A percentile compares a stretch with the other conserved stretches of the same genome.
phyloP scores from a whole-genome alignment of 1,140 invertebrate genomes.

The Orius laevigatus region DNA sequence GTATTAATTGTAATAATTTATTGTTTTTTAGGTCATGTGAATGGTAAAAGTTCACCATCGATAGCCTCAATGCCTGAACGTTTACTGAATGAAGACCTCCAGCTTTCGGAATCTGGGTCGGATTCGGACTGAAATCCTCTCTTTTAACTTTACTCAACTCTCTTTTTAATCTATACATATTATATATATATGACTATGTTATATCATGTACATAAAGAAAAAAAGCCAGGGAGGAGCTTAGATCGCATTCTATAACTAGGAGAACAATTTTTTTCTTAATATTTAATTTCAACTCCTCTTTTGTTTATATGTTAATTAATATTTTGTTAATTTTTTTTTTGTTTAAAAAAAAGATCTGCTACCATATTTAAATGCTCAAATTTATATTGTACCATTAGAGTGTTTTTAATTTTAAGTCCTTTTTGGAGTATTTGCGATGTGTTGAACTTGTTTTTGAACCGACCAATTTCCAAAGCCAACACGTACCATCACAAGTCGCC shows the following conservation, averaged over 20 bases:
- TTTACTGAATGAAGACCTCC: conserved; percentile 17
- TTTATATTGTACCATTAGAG: background rate
- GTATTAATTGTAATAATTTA: conserved; percentile 1
- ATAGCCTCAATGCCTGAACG: conserved; percentile 13
- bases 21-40: conserved; percentile 18
- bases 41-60: conserved; percentile 16
- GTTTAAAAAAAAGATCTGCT: background rate
- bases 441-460: background rate
- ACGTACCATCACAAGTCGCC: conserved; percentile 4
- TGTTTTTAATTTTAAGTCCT: background rate
- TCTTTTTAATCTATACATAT: conserved; percentile 6
- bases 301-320: background rate
- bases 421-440: background rate
- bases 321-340: background rate
- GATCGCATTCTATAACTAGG: too few species aligned
- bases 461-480: conserved; percentile 1
- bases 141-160: background rate
- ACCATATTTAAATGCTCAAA: background rate
- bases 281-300: background rate
- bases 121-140: conserved; percentile 14
- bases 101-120: conserved; percentile 19
- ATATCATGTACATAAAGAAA: conserved; percentile 1
- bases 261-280: background rate
- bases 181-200: background rate
- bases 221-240: background rate